Evolutionary conservation across 2,113 vertebrate genomes (phyloP).

Genomic region (Mobula birostris): DNA sequence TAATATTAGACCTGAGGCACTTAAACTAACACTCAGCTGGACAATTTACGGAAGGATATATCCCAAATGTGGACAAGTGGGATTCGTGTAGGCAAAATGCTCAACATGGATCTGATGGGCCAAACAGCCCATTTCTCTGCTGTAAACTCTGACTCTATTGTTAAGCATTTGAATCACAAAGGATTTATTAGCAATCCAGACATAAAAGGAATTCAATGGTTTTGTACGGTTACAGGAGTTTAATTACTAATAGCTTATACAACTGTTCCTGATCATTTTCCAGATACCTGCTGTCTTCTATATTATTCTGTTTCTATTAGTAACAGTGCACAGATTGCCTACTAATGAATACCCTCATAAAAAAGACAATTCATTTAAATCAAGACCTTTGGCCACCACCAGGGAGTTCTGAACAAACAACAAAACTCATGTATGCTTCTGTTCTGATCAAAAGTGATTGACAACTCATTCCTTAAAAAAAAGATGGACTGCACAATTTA

Average conservation of each 20-base stretch:
- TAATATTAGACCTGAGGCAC: too few species aligned
- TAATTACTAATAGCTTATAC: background rate
- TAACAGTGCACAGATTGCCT: background rate
- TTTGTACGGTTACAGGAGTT: background rate
- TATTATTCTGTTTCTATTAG: background rate
- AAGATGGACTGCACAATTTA: background rate
- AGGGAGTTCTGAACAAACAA: background rate
- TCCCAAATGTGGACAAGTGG: too few species aligned
- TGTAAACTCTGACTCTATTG: background rate
- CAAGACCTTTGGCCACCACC: background rate
- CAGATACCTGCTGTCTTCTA: constrained; percentile 10
- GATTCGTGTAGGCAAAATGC: too few species aligned
- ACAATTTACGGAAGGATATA: too few species aligned
- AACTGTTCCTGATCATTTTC: background rate
- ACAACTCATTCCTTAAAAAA: background rate
- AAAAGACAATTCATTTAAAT: background rate
- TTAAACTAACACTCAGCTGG: too few species aligned
- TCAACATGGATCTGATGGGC: too few species aligned
- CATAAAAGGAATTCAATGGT: background rate
- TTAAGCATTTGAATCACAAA: constrained; percentile 4
- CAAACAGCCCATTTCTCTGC: too few species aligned
- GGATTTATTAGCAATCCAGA: background rate
- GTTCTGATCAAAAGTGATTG: background rate
- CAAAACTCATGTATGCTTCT: constrained; percentile 9
- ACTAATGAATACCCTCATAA: background rate